phyloP scores from a whole-genome alignment of 2,113 vertebrate species.

The Muntiacus reevesi region DNA sequence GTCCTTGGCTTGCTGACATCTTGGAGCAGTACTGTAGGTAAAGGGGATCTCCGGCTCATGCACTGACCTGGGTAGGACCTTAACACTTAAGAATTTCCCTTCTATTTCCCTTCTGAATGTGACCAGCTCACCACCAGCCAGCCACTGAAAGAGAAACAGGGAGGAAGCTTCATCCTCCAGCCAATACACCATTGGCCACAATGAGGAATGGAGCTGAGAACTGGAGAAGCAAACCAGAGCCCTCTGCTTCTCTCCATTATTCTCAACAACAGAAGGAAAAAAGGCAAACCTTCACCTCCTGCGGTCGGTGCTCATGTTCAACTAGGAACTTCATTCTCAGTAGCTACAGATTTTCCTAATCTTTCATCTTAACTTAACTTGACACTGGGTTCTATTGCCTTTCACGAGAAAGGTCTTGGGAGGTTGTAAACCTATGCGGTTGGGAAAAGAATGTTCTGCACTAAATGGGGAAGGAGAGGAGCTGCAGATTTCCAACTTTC shows the following conservation, averaged over 20 bases:
- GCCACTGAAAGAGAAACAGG: neutral
- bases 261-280: neutral
- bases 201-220: neutral
- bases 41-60: too few relatives aligned
- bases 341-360: slow-evolving; percentile 10
- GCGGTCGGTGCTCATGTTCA: neutral
- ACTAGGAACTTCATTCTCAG: neutral
- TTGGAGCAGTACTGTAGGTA: neutral
- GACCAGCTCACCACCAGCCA: neutral
- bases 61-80: too few relatives aligned
- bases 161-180: neutral
- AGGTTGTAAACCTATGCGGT: slow-evolving; percentile 39
- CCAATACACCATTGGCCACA: neutral
- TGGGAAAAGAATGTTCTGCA: slow-evolving; percentile 10
- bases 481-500: slow-evolving; percentile 10
- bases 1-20: neutral
- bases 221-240: neutral
- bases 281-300: neutral
- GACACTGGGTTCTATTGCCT: neutral
- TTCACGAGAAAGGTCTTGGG: slow-evolving; percentile 37
- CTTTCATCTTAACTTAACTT: slow-evolving; percentile 39
- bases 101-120: neutral
- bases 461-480: neutral
- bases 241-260: neutral
- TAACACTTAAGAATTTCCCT: neutral